A percentile compares a stretch with the other conserved stretches of the same genome.
phyloP scores from a whole-genome alignment of 2,797 vertebrate genomes.

The Euthynnus affinis region DNA sequence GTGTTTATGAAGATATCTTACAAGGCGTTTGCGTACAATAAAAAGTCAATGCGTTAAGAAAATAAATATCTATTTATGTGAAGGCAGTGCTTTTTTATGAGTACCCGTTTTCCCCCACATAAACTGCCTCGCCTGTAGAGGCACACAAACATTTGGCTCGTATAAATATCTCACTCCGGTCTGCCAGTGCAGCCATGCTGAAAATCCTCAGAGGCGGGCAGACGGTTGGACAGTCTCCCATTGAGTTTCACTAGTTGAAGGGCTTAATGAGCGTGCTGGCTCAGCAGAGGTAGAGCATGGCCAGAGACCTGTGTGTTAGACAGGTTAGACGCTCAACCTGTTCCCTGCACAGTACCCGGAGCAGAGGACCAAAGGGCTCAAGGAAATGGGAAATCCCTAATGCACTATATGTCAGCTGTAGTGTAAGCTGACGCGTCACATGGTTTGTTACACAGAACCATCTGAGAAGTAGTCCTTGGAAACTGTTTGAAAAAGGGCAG shows the following conservation, averaged over 20 bases:
- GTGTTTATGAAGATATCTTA: constrained; percentile 61
- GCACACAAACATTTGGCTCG: constrained; percentile 69
- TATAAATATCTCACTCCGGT: constrained; percentile 72
- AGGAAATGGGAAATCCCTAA: constrained; percentile 61
- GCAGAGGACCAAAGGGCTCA: constrained; percentile 42
- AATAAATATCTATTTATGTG: constrained; percentile 68
- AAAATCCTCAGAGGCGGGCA: constrained; percentile 72
- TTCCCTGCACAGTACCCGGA: constrained; percentile 48
- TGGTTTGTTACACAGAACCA: too few species aligned
- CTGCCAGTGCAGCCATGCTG: constrained; percentile 68
- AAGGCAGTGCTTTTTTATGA: constrained; percentile 48
- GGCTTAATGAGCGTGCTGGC: constrained; percentile 77
- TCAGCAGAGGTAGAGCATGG: constrained; percentile 70
- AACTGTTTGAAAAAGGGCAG: too few species aligned
- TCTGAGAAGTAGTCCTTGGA: too few species aligned
- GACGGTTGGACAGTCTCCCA: constrained; percentile 67
- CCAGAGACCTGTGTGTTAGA: constrained; percentile 54
- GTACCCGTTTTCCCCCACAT: constrained; percentile 57
- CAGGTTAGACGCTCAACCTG: constrained; percentile 54
- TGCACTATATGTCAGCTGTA: constrained; percentile 15
- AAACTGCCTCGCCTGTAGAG: constrained; percentile 48
- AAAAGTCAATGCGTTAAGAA: constrained; percentile 49
- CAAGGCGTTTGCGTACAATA: constrained; percentile 62
- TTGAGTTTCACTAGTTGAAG: constrained; percentile 70
- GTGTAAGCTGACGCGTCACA: too few species aligned